Evolutionary conservation across 1,140 invertebrate species (phyloP).

Genomic region (Formica selysi): DNA sequence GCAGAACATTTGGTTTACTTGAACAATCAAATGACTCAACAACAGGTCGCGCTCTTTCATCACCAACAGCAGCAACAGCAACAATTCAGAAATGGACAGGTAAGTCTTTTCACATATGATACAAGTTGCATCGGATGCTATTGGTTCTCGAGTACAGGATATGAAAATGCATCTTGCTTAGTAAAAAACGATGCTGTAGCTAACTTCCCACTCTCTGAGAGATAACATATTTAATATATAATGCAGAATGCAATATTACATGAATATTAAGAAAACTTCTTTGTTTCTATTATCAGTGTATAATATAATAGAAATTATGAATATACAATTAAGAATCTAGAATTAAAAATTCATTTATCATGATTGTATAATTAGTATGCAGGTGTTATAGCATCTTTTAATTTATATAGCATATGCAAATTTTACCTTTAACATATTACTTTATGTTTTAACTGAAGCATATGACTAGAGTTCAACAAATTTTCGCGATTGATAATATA

Average conservation of each 20-base stretch:
- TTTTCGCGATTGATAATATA: conserved; percentile 5
- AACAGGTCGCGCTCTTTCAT: conserved; percentile 88
- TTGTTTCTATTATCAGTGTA: neutral
- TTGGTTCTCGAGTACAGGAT: neutral
- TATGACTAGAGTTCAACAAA: neutral
- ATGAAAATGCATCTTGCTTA: neutral
- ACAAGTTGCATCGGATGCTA: neutral
- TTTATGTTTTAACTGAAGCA: neutral
- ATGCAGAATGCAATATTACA: neutral
- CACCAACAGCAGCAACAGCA: conserved; percentile 89
- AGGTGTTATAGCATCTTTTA: conserved; percentile 7
- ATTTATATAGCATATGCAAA: neutral
- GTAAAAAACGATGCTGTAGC: neutral
- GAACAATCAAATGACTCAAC: conserved; percentile 89
- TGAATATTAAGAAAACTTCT: neutral
- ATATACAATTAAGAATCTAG: neutral
- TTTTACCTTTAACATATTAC: neutral
- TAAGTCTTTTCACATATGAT: conserved; percentile 68
- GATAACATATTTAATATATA: neutral
- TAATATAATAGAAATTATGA: neutral
- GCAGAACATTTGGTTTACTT: conserved; percentile 90
- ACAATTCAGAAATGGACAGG: conserved; percentile 87
- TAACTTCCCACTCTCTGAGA: neutral
- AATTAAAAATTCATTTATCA: neutral
- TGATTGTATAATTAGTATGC: neutral